Conservation (phyloP, 2,888 invertebrate genomes). For the Latrodectus elegans region DNA sequence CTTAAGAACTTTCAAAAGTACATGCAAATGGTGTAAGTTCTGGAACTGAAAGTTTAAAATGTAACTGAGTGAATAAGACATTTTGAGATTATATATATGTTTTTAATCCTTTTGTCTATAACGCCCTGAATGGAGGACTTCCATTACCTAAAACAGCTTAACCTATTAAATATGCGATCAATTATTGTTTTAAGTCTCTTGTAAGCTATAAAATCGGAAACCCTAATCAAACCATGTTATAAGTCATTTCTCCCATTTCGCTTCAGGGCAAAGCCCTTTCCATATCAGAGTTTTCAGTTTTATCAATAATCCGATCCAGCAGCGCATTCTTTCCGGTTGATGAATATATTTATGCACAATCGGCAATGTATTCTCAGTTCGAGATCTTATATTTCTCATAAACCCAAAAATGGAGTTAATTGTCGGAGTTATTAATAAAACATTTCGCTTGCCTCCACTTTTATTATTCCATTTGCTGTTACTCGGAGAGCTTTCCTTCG, state of each 20-base stretch:
- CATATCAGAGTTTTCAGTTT: slow-evolving; percentile 1
- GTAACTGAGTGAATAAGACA: no score
- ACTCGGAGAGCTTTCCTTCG: background rate
- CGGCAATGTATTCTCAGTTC: background rate
- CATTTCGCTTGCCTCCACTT: slow-evolving; percentile 17
- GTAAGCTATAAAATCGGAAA: background rate
- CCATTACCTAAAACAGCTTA: background rate
- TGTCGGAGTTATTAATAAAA: slow-evolving; percentile 45
- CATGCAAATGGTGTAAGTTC: no score
- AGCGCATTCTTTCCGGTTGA: slow-evolving; percentile 8
- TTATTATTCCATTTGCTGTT: slow-evolving; percentile 25
- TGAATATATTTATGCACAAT: slow-evolving; percentile 34
- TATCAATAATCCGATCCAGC: slow-evolving; percentile 41
- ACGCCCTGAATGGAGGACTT: background rate
- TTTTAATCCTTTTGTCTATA: no score
- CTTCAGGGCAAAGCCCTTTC: slow-evolving; percentile 29
- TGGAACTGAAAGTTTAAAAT: no score
- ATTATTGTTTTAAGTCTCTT: background rate
- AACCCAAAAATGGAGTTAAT: slow-evolving; percentile 25
- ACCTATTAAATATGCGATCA: background rate
- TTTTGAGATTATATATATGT: no score
- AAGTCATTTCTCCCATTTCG: background rate
- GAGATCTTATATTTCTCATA: slow-evolving; percentile 5
- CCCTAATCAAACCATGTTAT: background rate
- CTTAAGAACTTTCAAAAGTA: no score